Evolutionary conservation across 2,113 vertebrate species (phyloP).

Genomic region (Pavo muticus): DNA sequence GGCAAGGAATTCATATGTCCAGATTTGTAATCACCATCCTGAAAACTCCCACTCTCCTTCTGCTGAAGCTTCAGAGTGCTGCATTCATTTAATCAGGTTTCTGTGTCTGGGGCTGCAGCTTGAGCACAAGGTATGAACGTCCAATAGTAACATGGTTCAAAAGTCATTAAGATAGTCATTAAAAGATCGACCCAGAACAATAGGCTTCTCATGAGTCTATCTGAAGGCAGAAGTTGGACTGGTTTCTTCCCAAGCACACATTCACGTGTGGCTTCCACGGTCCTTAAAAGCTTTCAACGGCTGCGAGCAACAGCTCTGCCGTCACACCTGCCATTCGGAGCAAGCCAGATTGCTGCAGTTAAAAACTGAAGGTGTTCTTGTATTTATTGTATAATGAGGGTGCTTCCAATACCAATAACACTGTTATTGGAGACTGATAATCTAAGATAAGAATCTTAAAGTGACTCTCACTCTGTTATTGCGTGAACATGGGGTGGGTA

Average conservation of each 20-base stretch:
- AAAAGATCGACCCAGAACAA: background rate
- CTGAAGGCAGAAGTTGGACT: slow-evolving; percentile 5
- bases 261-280: slow-evolving; percentile 54
- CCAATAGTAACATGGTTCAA: background rate
- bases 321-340: slow-evolving; percentile 69
- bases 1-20: background rate
- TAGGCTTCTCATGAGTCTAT: slow-evolving; percentile 4
- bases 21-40: background rate
- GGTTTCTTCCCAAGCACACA: slow-evolving; percentile 15
- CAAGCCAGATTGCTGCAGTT: slow-evolving; percentile 68
- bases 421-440: slow-evolving; percentile 24
- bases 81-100: background rate
- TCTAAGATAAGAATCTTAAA: slow-evolving; percentile 33
- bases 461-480: background rate
- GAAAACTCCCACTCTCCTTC: background rate
- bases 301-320: slow-evolving; percentile 41
- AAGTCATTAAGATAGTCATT: background rate
- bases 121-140: background rate
- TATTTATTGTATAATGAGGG: slow-evolving; percentile 68
- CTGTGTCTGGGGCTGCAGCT: background rate
- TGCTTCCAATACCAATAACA: slow-evolving; percentile 66
- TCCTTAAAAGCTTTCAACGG: slow-evolving; percentile 56
- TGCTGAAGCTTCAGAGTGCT: background rate
- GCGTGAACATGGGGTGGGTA: background rate
- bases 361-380: slow-evolving; percentile 70